Evolutionary conservation across 64 coral and sea anemone genomes (phyloP), one percentile per base, ranked within the genome.

Genomic region (Stylophora pistillata): DNA sequence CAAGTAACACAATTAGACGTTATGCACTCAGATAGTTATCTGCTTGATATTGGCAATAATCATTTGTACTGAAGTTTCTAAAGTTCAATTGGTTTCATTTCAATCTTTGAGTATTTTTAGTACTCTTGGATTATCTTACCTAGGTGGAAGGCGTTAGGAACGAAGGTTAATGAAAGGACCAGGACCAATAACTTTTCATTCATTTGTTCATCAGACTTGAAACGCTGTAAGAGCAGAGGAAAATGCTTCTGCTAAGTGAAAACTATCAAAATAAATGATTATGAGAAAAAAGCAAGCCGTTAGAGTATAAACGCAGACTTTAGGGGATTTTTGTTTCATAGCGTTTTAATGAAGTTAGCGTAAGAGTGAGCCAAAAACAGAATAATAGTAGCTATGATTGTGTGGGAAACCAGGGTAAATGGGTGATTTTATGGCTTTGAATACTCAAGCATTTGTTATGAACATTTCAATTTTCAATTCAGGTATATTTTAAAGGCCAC

Each of bases 141-240:
- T 70, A 70, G 69, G 18, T 69, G 10, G 4, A 84, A 33, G 1
- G 53, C 37, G 27, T 17, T 53, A 84, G 4, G 34, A 60, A 34
- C 80, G 61, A 84, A 84, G 33, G 61, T 69, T 41, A 69, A 15
- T 12, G 17, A 28, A 27, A 69, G 80, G 34, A 70, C 34, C 34
- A 70, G 61, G 80, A 62, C 80, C 61, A 70, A 26, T 10, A 54
- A 53, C 23, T 84, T 84, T 62, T n/a, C 60, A 55, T 23, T 84
- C 80, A 84, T 84, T 84, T 84, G 80, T 84, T 84, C 62, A 84
- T 84, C 34, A 33, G 58, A 64, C 16, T 63, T 31, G 23, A 32
- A 84, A 64, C 30, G 59, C 80, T 84, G 62, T 5, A 53, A 84
- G 26, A 70, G 14, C 2, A 53, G 21, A 23, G 20, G 1, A 30